phyloP scores from a whole-genome alignment of 2,888 invertebrate genomes.

The Diarsia mendica region DNA sequence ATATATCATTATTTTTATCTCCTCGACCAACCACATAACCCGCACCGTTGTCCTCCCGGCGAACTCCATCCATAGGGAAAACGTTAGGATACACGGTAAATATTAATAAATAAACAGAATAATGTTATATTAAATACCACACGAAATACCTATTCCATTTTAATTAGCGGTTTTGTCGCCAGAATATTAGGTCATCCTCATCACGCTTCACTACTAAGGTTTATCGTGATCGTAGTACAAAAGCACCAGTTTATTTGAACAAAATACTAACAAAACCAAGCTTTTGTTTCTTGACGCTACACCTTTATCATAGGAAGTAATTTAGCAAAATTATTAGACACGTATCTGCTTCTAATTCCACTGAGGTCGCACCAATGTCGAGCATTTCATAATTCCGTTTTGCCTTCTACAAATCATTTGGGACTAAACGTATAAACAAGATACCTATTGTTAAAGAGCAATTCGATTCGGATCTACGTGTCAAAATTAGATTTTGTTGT shows the following conservation, averaged over 20 bases:
- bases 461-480: slow-evolving; percentile 77
- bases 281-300: slow-evolving; percentile 38
- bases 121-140: slow-evolving; percentile 4
- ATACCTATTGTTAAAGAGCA: slow-evolving; percentile 75
- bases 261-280: slow-evolving; percentile 21
- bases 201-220: slow-evolving; percentile 27
- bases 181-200: slow-evolving; percentile 58
- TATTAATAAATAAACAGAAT: neutral
- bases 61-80: slow-evolving; percentile 45
- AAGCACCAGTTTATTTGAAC: slow-evolving; percentile 12
- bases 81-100: slow-evolving; percentile 20
- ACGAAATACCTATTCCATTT: slow-evolving; percentile 32
- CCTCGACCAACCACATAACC: slow-evolving; percentile 8
- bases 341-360: slow-evolving; percentile 80
- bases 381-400: slow-evolving; percentile 74
- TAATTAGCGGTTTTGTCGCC: slow-evolving; percentile 54
- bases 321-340: slow-evolving; percentile 84
- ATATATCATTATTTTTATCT: slow-evolving; percentile 19
- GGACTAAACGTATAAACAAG: slow-evolving; percentile 70
- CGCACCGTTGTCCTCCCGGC: neutral
- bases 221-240: slow-evolving; percentile 27
- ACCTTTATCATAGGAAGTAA: slow-evolving; percentile 85
- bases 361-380: slow-evolving; percentile 85
- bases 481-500: slow-evolving; percentile 78
- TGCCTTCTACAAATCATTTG: slow-evolving; percentile 73